phyloP scores from a whole-genome alignment of 1,140 invertebrate genomes.

The Steinernema feltiae region DNA sequence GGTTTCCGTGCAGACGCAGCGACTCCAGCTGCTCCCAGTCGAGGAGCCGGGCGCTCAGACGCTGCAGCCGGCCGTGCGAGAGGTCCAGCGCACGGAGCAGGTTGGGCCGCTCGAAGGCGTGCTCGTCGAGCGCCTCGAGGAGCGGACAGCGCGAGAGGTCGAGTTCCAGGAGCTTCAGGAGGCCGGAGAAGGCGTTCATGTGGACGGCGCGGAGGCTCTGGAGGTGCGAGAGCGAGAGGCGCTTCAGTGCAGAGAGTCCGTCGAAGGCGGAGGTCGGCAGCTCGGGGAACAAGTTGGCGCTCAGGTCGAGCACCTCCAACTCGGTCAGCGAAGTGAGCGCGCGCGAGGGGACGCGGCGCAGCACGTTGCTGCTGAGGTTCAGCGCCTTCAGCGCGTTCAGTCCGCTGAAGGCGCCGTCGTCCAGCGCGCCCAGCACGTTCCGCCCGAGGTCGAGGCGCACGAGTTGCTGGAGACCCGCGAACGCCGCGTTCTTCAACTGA shows the following conservation, averaged over 20 bases:
- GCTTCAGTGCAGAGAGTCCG: background rate
- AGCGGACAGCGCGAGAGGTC: background rate
- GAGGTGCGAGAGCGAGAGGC: background rate
- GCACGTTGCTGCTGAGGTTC: background rate
- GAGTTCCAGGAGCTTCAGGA: constrained; percentile 10
- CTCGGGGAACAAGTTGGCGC: constrained; percentile 8
- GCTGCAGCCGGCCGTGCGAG: background rate
- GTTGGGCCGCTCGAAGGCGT: constrained; percentile 18
- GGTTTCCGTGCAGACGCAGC: constrained; percentile 6
- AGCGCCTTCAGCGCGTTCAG: background rate
- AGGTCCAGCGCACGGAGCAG: background rate
- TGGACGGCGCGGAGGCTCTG: background rate
- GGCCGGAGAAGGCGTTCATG: constrained; percentile 23
- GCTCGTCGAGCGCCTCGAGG: background rate
- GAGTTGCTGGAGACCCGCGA: background rate
- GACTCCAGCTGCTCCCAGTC: constrained; percentile 13
- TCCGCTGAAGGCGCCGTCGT: background rate
- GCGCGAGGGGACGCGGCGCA: background rate
- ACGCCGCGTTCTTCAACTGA: constrained; percentile 1
- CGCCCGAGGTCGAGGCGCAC: background rate
- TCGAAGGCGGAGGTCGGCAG: constrained; percentile 20
- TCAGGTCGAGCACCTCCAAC: constrained; percentile 3
- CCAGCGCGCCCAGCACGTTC: background rate
- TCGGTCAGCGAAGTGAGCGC: constrained; percentile 2
- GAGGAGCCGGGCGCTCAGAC: background rate